A percentile compares a stretch with the other conserved stretches of the same genome.
phyloP scores from a whole-genome alignment of 1,140 invertebrate genomes.

The Sminthurinus signatus region DNA sequence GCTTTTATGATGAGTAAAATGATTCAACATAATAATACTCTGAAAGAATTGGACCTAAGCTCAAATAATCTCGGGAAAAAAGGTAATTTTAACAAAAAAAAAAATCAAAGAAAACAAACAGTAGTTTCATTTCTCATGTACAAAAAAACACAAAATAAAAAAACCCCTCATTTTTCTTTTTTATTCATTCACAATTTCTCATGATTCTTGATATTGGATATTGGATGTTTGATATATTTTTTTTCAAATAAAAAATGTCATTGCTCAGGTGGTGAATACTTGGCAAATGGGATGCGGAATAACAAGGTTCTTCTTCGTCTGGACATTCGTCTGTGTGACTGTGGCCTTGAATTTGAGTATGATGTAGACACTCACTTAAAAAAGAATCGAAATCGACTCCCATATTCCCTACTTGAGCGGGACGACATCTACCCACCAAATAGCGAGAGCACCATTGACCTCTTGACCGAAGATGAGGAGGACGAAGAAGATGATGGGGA shows the following conservation, averaged over 20 bases:
- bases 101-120: too few relatives aligned
- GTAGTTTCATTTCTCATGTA: not conserved
- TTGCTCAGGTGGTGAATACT: constrained; percentile 18
- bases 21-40: constrained; percentile 18
- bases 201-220: too few relatives aligned
- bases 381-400: constrained; percentile 11
- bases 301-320: constrained; percentile 19
- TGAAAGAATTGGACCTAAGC: constrained; percentile 25
- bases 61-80: constrained; percentile 20
- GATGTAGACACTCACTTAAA: constrained; percentile 14
- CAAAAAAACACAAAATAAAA: too few relatives aligned
- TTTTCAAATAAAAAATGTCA: not conserved
- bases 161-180: too few relatives aligned
- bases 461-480: constrained; percentile 2
- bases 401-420: constrained; percentile 4
- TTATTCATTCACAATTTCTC: too few relatives aligned
- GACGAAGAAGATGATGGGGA: constrained; percentile 17
- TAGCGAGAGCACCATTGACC: not conserved
- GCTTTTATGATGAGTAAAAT: constrained; percentile 25
- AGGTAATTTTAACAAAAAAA: too few relatives aligned
- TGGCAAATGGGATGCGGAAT: constrained; percentile 11
- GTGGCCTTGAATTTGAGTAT: constrained; percentile 13
- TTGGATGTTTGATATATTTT: too few relatives aligned
- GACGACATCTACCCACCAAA: constrained; percentile 19
- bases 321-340: not conserved